Percentiles rank a stretch among this genome's conserved stretches.
Evolutionary conservation across 1,140 invertebrate species (phyloP).

Genomic region (Papilio glaucus): DNA sequence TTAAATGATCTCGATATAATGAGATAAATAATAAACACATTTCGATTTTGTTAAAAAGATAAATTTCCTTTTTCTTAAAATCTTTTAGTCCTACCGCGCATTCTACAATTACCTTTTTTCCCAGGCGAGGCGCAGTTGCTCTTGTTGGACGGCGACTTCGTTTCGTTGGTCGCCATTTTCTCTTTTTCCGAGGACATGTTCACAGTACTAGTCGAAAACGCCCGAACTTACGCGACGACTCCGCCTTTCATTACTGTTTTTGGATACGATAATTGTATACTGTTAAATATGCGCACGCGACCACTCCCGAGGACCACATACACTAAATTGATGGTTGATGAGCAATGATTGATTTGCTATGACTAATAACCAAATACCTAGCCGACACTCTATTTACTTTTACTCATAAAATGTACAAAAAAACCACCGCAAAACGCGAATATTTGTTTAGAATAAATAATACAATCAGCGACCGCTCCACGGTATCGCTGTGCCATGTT

Average conservation of each 20-base stretch:
- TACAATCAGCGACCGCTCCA: slow-evolving; percentile 8
- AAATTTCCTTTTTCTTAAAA: too few relatives aligned
- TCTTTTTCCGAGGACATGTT: slow-evolving; percentile 77
- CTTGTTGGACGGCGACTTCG: slow-evolving; percentile 76
- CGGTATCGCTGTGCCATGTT: slow-evolving; percentile 33
- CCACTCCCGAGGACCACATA: slow-evolving; percentile 54
- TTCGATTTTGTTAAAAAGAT: too few relatives aligned
- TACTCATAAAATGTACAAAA: slow-evolving; percentile 47
- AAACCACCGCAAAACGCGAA: background rate
- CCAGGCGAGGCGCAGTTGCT: slow-evolving; percentile 79
- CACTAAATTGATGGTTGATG: slow-evolving; percentile 62
- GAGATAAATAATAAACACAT: too few relatives aligned
- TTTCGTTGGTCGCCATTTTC: slow-evolving; percentile 74
- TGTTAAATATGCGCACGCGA: slow-evolving; percentile 50
- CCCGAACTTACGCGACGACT: slow-evolving; percentile 54
- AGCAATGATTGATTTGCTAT: slow-evolving; percentile 61
- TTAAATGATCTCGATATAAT: too few relatives aligned
- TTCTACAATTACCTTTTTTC: slow-evolving; percentile 69
- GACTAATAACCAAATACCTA: slow-evolving; percentile 68
- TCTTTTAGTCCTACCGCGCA: background rate
- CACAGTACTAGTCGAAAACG: slow-evolving; percentile 50
- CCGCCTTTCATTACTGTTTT: slow-evolving; percentile 65
- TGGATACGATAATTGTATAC: slow-evolving; percentile 37
- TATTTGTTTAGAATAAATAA: slow-evolving; percentile 40
- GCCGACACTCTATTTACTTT: slow-evolving; percentile 65